Evolutionary conservation across 2,888 invertebrate species (phyloP), one percentile per base, ranked within the genome.

Genomic region (Drosophila prolongata): DNA sequence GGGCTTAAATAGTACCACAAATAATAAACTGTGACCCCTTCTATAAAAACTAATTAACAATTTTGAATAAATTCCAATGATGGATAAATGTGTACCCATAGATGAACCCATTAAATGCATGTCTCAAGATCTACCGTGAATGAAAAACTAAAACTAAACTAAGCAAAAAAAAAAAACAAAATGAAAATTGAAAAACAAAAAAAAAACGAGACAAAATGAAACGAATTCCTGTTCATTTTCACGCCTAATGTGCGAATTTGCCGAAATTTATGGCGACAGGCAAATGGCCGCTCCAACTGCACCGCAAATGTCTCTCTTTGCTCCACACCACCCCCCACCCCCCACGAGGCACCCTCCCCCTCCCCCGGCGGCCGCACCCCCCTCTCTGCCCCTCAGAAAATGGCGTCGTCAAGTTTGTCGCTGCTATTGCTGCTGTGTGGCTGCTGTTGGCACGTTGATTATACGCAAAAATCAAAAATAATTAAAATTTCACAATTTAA

Each of bases 391-490:
- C 35, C 11, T 27, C 11, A 34, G 47, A 47, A 30, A 40, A 42
- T 14, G 27, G 40, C 57, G 37, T 55, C 68, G 52, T 61, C 67
- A 55, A 66, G 66, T 40, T 62, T 73, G 66, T 74, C 44, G 74
- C 68, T 52, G 58, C 66, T 43, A 53, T 57, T n/a, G 10, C 38
- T 56, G 34, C 27, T 62, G 65, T 44, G 56, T 54, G 30, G 54
- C 58, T 64, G 74, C 60, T 76, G 77, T 83, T 82, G 86, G 77
- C 87, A 86, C 79, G 88, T 86, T 87, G 87, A 89, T 89, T 89
- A 89, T 81, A 83, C 81, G 88, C 86, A 87, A 86, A 89, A 88
- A 88, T 88, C 87, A 88, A 88, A 88, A 84, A 87, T 88, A 88
- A 88, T 88, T 87, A 88, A 83, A 87, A 88, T 89, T 89, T 76